Evolutionary conservation across 2,797 vertebrate genomes (phyloP).

Genomic region (Anabacerthia variegaticeps): DNA sequence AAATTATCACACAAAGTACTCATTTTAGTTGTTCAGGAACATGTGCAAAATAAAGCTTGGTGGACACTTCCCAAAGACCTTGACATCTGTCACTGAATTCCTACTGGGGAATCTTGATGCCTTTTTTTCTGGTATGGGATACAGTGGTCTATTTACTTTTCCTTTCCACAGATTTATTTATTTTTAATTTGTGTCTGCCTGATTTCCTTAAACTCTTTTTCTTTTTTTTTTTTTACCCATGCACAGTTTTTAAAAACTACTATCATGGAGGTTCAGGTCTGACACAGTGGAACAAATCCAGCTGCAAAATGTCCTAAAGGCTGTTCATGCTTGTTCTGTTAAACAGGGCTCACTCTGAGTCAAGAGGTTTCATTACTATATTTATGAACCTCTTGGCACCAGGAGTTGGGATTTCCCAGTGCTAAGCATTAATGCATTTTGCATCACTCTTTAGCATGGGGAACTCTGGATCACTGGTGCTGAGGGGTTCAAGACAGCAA

Average conservation of each 20-base stretch:
- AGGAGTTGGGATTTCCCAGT: slow-evolving; percentile 54
- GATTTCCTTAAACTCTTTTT: slow-evolving; percentile 9
- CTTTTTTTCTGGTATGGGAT: neutral
- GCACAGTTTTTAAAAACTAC: slow-evolving; percentile 5
- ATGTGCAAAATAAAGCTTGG: slow-evolving; percentile 78
- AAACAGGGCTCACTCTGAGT: slow-evolving; percentile 73
- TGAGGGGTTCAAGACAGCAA: slow-evolving; percentile 30
- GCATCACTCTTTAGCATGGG: slow-evolving; percentile 12
- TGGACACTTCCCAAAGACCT: slow-evolving; percentile 76
- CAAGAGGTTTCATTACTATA: slow-evolving; percentile 68
- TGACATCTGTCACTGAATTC: slow-evolving; percentile 77
- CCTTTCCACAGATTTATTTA: neutral
- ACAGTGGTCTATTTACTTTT: neutral
- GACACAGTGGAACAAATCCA: slow-evolving; percentile 66
- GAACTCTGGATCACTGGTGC: neutral
- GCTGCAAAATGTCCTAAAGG: slow-evolving; percentile 66
- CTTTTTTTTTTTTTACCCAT: neutral
- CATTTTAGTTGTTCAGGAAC: slow-evolving; percentile 73
- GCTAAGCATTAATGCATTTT: slow-evolving; percentile 67
- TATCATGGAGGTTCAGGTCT: slow-evolving; percentile 52
- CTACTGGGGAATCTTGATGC: slow-evolving; percentile 12
- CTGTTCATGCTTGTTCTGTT: slow-evolving; percentile 66
- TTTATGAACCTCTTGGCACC: slow-evolving; percentile 70
- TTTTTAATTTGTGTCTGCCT: neutral
- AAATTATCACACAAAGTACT: slow-evolving; percentile 89